These are phyloP conservation scores for Lepus europaeus DNA, from an alignment of 2,113 vertebrate genomes.

Conservation along the genomic window DNA sequence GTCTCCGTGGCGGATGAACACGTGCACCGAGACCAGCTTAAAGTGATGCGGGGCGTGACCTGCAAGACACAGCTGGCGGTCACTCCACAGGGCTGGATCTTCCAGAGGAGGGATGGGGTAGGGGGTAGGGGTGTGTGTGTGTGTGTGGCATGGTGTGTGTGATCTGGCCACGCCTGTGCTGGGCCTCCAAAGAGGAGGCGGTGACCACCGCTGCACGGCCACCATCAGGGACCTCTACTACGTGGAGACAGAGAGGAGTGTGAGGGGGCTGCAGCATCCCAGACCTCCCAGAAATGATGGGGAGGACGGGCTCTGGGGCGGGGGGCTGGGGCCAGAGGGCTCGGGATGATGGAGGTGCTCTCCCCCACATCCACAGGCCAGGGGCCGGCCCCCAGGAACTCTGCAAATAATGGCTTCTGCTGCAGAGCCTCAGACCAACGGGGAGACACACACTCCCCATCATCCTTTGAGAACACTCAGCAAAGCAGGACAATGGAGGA, in stretches of 20 bases:
- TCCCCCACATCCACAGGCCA: neutral
- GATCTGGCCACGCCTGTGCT: neutral
- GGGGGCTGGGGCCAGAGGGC: neutral
- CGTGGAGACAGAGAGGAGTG: no score
- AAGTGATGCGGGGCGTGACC: constrained; percentile 97
- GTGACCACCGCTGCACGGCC: neutral
- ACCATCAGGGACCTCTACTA: neutral
- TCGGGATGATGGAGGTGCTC: neutral
- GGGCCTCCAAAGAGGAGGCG: neutral
- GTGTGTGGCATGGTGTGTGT: no score
- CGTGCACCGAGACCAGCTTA: constrained; percentile 95
- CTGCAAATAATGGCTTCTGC: neutral
- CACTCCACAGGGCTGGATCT: neutral
- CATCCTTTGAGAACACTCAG: neutral
- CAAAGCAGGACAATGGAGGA: neutral
- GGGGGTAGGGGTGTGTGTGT: rapidly evolving
- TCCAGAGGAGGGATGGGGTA: neutral
- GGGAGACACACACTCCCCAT: neutral
- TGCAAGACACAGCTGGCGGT: constrained; percentile 74
- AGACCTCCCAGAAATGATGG: neutral
- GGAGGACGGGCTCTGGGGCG: neutral
- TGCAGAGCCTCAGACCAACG: neutral
- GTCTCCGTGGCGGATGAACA: constrained; percentile 98
- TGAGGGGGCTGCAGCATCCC: rapidly evolving
- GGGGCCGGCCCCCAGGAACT: neutral